Evolutionary conservation across 1,140 invertebrate genomes (phyloP), one percentile per base, ranked within the genome.

Genomic region (Rhyacophila brunnea): DNA sequence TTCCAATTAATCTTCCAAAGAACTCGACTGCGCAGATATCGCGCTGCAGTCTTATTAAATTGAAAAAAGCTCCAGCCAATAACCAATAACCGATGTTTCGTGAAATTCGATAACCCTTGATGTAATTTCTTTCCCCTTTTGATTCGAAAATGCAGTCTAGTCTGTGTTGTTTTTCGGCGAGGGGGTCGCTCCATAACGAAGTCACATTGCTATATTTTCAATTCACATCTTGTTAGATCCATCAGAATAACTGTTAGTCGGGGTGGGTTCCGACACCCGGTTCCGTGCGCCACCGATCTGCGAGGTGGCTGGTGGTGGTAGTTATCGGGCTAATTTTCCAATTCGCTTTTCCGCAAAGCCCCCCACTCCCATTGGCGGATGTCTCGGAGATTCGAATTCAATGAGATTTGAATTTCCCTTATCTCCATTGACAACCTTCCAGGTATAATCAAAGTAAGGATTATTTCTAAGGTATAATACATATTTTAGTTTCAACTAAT

Each of bases 301-400:
- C 45, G 34, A 17, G 43, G n/a, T n/a, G 38, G 20, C 34, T 13
- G 19, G 11, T 15, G 60, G 38, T 13, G 19, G 11, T 15, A 64
- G 38, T 64, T 58, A 60, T 60, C 62, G 11, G 62, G 62, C 62
- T 64, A 64, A 64, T 64, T 64, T 64, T 64, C 62, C 62, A 64
- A 64, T 64, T 64, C 58, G 60, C 58, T 64, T 60, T 60, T 60
- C 62, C 62, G 50, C 50, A 46, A 52, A 19, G 17, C 11, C 7
- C 15, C 50, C 45, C 56, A 50, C n/a, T 28, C 23, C 14, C 23
- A 3, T 9, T 9, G 23, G 23, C 54, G 54, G 60, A 62, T 63
- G 50, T 32, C 20, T 52, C 18, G 62, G 62, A 64, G 60, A 64
- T 64, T 64, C 57, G 20, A 47, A 48, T 58, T 47, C 42, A 64